Base-by-base conservation (phyloP, 2,888 invertebrate species). In the Xestia sexstrigata region DNA sequence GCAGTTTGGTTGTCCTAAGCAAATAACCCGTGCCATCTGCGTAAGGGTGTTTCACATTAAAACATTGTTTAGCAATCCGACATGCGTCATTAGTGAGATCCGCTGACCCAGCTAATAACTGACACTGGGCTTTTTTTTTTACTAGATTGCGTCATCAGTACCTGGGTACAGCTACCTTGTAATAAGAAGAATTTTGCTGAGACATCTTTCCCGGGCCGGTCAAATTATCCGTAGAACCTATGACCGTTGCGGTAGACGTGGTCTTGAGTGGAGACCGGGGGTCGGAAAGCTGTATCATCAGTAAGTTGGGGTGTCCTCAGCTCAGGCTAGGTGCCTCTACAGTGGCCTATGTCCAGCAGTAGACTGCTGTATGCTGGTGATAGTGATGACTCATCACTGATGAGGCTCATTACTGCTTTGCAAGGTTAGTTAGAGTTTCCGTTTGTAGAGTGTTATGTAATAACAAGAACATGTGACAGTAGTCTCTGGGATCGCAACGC, bases 1-100 rank as follows among this genome's bases (percentile, higher is more conserved):
- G 93, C 95, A 93, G 96, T 96, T 95, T 94, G 93, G 94, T 92
- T 91, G 95, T 95, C 96, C 96, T 96, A 96, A 96, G 95, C 96
- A 96, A 96, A 96, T 95, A 96, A 94, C 92, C 91, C 89, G 90
- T 87, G 88, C 93, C 94, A 93, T 94, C 94, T 93, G 94, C 91
- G 95, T 94, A 95, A 95, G 94, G 94, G 95, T 92, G 95, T 93
- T 93, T 93, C 91, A 89, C 96, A 95, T 96, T 95, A 95, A 95
- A 95, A 94, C 95, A 94, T 96, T 95, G 96, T 96, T 95, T 94
- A 93, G 93, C 86, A 91, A 91, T 93, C 93, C 93, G 93, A 93
- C 95, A 93, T 93, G 94, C 93, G 94, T 95, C 95, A 95, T 95
- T 95, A 95, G 90, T 81, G 76, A 90, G 92, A 93, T 93, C 88